These are phyloP conservation scores for Cirrhinus mrigala DNA, from an alignment of 2,797 vertebrate species.

Conservation along the genomic window DNA sequence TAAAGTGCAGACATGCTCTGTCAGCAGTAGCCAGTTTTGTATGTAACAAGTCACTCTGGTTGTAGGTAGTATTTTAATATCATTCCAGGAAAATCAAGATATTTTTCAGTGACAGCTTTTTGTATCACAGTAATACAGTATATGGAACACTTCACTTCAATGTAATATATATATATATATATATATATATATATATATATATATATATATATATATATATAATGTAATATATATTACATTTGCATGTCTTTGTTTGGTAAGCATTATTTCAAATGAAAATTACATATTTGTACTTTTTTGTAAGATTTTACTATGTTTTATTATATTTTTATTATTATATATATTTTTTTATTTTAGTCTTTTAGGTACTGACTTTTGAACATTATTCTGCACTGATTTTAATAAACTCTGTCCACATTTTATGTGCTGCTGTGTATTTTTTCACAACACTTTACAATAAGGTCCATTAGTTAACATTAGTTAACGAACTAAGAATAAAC, in stretches of 20 bases:
- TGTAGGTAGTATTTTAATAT: neutral
- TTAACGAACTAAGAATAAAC: no score
- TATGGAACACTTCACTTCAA: no score
- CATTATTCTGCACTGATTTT: neutral
- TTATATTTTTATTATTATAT: no score
- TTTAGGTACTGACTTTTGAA: neutral
- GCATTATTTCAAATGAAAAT: neutral
- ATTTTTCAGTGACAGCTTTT: neutral
- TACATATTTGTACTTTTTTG: neutral
- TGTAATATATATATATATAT: no score
- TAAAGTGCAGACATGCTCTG: neutral
- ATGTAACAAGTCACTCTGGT: neutral
- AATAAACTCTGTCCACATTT: neutral
- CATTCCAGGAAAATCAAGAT: neutral
- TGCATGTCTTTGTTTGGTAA: neutral
- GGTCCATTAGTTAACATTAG: no score
- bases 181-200: no score
- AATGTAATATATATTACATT: no score
- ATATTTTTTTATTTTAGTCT: neutral
- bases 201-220: no score
- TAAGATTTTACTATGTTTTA: neutral
- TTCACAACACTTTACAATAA: no score
- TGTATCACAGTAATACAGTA: neutral
- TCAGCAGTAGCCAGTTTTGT: neutral
- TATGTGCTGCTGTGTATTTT: neutral